Conservation (phyloP, 2,888 invertebrate genomes). For the Panopea generosa region DNA sequence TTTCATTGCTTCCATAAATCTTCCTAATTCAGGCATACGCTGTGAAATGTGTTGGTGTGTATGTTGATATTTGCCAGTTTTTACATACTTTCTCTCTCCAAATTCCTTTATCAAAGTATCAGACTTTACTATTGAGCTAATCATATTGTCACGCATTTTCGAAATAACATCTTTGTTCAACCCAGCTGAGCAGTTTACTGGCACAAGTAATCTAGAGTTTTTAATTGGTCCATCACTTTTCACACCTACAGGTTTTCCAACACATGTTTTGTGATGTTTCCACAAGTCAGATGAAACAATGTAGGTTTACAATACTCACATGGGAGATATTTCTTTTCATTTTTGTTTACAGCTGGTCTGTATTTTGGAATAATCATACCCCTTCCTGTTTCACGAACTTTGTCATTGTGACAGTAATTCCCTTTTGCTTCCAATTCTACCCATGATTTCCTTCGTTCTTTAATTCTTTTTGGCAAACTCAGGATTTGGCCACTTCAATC, state of each 20-base stretch:
- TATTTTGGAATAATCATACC: background rate
- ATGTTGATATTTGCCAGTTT: constrained; percentile 18
- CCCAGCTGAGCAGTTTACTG: background rate
- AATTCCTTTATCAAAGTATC: constrained; percentile 27
- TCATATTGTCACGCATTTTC: constrained; percentile 3
- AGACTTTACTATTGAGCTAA: constrained; percentile 1
- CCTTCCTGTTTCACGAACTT: background rate
- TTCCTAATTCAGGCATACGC: constrained; percentile 28
- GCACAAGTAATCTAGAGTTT: constrained; percentile 3
- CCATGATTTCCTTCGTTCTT: background rate
- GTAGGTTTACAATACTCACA: constrained; percentile 10
- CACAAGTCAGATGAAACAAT: background rate
- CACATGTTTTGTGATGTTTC: constrained; percentile 9
- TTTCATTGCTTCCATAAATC: constrained; percentile 16
- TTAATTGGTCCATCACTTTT: constrained; percentile 14
- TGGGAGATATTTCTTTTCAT: background rate
- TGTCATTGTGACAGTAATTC: background rate
- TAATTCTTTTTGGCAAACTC: background rate
- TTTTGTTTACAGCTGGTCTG: background rate
- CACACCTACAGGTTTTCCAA: background rate
- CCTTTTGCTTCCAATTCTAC: background rate
- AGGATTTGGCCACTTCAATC: constrained; percentile 38
- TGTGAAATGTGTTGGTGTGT: constrained; percentile 19
- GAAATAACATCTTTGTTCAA: constrained; percentile 2
- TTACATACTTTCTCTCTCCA: constrained; percentile 24